Evolutionary conservation across 2,113 vertebrate genomes (phyloP).

Genomic region (Cryptomyrus ogoouensis): DNA sequence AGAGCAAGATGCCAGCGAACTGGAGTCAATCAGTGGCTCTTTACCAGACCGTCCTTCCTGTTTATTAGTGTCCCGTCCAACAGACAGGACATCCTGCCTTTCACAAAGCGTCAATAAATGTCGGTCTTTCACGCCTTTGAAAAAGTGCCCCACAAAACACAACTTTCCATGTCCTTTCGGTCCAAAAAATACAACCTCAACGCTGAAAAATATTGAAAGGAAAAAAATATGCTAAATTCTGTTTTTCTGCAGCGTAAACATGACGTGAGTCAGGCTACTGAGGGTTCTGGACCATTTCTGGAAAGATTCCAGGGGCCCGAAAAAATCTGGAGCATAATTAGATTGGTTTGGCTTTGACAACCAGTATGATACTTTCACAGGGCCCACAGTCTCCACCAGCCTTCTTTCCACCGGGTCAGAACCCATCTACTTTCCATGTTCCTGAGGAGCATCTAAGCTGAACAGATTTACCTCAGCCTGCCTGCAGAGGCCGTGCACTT

Average conservation of each 20-base stretch:
- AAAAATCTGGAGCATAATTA: neutral
- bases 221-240: neutral
- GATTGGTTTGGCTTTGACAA: neutral
- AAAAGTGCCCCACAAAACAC: neutral
- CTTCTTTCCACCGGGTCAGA: neutral
- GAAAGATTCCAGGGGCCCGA: neutral
- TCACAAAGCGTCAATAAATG: neutral
- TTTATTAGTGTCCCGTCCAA: neutral
- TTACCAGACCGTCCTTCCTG: neutral
- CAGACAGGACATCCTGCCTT: neutral
- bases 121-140: neutral
- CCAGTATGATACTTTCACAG: neutral
- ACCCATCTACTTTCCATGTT: neutral
- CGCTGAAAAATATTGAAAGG: neutral
- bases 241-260: neutral
- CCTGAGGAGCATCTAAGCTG: constrained; percentile 12
- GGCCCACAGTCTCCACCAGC: neutral
- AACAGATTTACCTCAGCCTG: constrained; percentile 27
- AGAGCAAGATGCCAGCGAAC: neutral
- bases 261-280: neutral
- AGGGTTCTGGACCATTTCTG: neutral
- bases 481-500: constrained; percentile 28
- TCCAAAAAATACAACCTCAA: neutral
- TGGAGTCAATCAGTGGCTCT: neutral
- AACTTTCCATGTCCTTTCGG: neutral